phyloP scores from a whole-genome alignment of 2,113 vertebrate species.

The Bufo bufo region DNA sequence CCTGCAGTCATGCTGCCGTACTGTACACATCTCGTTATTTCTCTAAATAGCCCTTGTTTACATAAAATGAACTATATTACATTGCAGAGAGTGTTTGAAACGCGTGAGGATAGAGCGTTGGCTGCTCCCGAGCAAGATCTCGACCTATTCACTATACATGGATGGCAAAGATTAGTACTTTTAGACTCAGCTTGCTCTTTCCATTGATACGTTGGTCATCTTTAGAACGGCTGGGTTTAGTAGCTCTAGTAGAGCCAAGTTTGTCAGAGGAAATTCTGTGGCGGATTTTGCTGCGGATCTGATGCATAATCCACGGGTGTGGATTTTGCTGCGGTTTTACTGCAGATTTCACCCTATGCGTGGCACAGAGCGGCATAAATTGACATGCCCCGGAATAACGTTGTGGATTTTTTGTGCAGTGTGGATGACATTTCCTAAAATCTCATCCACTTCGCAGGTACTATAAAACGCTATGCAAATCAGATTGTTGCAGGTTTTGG shows the following conservation, averaged over 20 bases:
- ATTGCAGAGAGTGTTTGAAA: slow-evolving; percentile 4
- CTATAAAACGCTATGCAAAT: no score
- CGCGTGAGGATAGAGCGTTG: neutral
- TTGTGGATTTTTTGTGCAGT: no score
- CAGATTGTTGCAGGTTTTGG: no score
- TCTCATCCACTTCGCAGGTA: no score
- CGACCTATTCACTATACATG: no score
- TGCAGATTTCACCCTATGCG: no score
- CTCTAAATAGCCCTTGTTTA: slow-evolving; percentile 17
- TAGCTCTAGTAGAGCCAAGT: neutral
- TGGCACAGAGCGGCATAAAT: no score
- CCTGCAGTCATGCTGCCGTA: neutral
- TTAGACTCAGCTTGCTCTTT: neutral
- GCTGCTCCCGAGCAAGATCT: neutral
- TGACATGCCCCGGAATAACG: no score
- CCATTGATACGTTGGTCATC: neutral
- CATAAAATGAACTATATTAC: slow-evolving; percentile 4
- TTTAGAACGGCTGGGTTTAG: neutral
- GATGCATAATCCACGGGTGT: no score
- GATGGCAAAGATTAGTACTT: neutral
- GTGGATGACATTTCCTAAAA: no score
- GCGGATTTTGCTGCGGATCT: no score
- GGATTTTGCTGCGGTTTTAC: no score
- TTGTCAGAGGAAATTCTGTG: neutral
- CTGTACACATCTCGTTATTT: neutral